A percentile compares a stretch with the other conserved stretches of the same genome.
Evolutionary conservation across 2,797 vertebrate genomes (phyloP).

Genomic region (Scolopax rusticola): DNA sequence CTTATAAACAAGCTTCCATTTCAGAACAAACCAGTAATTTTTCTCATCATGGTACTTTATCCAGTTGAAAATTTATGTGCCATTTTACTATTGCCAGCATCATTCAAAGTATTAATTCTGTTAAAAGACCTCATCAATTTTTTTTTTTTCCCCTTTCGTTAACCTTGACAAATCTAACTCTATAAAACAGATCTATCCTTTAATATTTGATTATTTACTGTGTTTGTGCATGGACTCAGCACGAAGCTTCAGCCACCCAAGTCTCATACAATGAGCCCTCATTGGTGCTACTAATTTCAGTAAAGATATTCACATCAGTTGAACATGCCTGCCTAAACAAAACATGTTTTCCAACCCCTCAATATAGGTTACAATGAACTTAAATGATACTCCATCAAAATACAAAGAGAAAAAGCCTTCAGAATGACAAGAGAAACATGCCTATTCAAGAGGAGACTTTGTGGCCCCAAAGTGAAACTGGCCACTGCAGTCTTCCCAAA

Average conservation of each 20-base stretch:
- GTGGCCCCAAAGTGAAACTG: neutral
- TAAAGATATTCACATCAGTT: neutral
- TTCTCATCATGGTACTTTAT: neutral
- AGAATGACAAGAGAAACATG: neutral
- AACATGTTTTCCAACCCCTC: neutral
- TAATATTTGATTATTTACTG: neutral
- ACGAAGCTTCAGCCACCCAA: neutral
- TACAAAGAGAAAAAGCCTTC: neutral
- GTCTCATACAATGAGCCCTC: neutral
- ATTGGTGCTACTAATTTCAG: neutral
- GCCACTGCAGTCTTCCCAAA: slow-evolving; percentile 26
- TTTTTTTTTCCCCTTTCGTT: neutral
- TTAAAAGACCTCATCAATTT: neutral
- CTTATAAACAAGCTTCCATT: neutral
- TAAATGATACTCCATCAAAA: slow-evolving; percentile 41
- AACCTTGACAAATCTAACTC: neutral
- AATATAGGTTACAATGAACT: slow-evolving; percentile 16
- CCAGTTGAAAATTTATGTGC: neutral
- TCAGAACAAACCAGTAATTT: neutral
- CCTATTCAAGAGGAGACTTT: neutral
- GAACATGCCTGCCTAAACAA: neutral
- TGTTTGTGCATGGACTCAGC: neutral
- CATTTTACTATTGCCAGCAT: neutral
- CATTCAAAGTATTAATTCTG: neutral
- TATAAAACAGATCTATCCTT: neutral